Base-by-base conservation (phyloP, 2,113 vertebrate species). In the Pterocles gutturalis region DNA sequence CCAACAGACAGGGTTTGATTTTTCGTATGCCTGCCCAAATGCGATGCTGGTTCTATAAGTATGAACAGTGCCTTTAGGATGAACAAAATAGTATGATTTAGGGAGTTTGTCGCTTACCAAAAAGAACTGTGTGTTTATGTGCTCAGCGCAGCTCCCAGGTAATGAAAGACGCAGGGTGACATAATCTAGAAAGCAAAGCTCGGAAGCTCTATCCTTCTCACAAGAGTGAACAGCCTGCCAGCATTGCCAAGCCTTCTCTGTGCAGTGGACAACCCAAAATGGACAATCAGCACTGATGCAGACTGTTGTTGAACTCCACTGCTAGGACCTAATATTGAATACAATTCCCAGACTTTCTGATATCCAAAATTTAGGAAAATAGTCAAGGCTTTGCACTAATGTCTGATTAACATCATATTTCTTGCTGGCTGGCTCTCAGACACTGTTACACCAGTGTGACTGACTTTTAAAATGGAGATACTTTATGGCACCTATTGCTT, bases 401-500 rank as follows among this genome's bases (percentile, higher is more conserved):
- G 45, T 76, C 73, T 65, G 83, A 90, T 96, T 95, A 93, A 43
- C 19, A 76, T 55, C 69, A 10, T 60, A 71, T 75, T 81, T 83
- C 60, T 95, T 67, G 38, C 51, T 84, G 91, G 18, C 61, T 89
- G 60, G 43, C 33, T 69, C 16, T 83, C 53, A 92, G 72, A 49
- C 49, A 38, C 69, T 83, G 20, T 64, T 95, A 60, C 46, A 84
- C 55, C 38, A 67, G 12, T 31, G 36, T 45, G 69, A 92, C 41
- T 75, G 83, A 75, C 83, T 95, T 89, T 55, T 60, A 58, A 84
- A 89, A 84, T 13, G 4, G 34, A 82, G 72, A 79, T 79, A 41
- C 55, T 96, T 96, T 95, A 96, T 65, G 38, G 69, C 49, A 93
- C 34, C 89, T 93, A 87, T 84, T 87, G 80, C 69, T 87, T 87